Base-by-base conservation (phyloP, 2,888 invertebrate genomes). In the Selenia dentaria region DNA sequence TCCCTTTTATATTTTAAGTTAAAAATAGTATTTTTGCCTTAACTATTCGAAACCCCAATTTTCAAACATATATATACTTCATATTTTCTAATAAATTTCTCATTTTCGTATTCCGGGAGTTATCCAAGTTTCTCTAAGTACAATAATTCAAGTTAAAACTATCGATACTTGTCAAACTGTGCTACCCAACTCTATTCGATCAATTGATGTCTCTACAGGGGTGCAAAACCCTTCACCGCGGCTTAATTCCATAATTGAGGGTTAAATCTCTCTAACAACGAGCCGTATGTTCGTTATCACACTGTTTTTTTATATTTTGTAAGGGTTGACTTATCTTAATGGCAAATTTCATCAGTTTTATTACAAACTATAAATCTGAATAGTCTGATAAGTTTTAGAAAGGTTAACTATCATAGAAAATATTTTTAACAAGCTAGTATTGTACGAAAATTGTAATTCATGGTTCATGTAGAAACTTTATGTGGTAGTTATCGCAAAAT, bases 161-260 rank as follows among this genome's bases (percentile, higher is more conserved):
- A 22, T 44, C 36, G 24, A 26, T 22, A 26, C 6, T 9, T 26
- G 2, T 12, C 8, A 10, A 14, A n/a, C 16, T 4, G 2, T n/a
- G 1, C 5, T 9, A 9, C 34, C 32, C 69, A 56, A 40, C 71
- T 51, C 67, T 73, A 63, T 53, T 34, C 44, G 56, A 57, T 71
- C 69, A 72, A 76, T 78, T 67, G 70, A 59, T 70, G 60, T 69
- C 74, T 58, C 74, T 59, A 62, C 74, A 70, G 79, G 80, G 82
- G 71, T 58, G 57, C 67, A 56, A 70, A 86, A 86, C 88, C 88
- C 87, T 88, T 87, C 83, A 81, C 54, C 75, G 67, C 69, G 64
- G 78, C 80, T 84, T 89, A 88, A 89, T 88, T 83, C 82, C 75
- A 88, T 89, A 88, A 89, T 89, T 89, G 89, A 88, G 87, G 87